These are phyloP conservation scores for Champsocephalus gunnari DNA, from an alignment of 2,797 vertebrate genomes.

Conservation along the genomic window DNA sequence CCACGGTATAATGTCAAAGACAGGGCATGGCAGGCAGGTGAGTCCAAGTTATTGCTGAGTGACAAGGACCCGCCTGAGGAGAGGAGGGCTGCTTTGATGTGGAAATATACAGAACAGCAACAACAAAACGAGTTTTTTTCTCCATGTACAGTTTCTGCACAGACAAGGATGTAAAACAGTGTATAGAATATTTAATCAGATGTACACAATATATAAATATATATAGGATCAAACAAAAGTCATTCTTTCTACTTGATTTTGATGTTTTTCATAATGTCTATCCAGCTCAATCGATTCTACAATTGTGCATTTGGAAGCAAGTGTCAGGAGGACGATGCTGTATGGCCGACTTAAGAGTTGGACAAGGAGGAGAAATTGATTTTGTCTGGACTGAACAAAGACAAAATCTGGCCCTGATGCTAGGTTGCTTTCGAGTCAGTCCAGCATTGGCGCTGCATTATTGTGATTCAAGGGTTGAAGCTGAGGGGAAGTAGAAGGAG, in stretches of 20 bases:
- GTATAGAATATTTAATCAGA: conserved; percentile 24
- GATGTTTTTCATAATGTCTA: neutral
- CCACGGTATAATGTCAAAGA: conserved; percentile 47
- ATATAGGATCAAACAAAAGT: neutral
- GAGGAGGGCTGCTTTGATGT: conserved; percentile 29
- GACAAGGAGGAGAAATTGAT: conserved; percentile 53
- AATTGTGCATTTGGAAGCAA: conserved; percentile 20
- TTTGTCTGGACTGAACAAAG: conserved; percentile 50
- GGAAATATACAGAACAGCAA: conserved; percentile 19
- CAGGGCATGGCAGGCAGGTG: conserved; percentile 32
- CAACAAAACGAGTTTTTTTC: conserved; percentile 8
- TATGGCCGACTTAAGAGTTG: conserved; percentile 33
- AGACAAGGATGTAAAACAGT: neutral
- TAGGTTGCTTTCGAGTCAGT: conserved; percentile 50
- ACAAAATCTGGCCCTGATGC: conserved; percentile 32
- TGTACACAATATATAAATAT: neutral
- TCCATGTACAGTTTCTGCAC: neutral
- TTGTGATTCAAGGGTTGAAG: conserved; percentile 66
- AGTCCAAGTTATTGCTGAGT: conserved; percentile 38
- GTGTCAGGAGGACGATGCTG: conserved; percentile 42
- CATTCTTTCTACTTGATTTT: neutral
- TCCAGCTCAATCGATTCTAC: conserved; percentile 9
- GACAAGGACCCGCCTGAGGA: conserved; percentile 15
- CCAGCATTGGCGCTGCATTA: conserved; percentile 28
- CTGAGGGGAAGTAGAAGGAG: conserved; percentile 20